phyloP scores from a whole-genome alignment of 2,888 invertebrate species.

The Eupithecia subfuscata region DNA sequence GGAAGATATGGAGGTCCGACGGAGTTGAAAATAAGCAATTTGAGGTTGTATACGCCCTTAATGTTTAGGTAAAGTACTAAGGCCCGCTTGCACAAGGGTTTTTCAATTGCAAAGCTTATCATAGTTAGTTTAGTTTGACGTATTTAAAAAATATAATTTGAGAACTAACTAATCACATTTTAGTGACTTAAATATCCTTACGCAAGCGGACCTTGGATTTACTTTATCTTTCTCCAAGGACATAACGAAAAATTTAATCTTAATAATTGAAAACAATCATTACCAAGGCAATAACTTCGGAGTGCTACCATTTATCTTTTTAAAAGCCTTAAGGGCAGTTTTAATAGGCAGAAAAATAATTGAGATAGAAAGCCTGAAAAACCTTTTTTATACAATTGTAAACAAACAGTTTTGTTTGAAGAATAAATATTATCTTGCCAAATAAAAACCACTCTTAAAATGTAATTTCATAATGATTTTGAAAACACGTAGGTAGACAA shows the following conservation, averaged over 20 bases:
- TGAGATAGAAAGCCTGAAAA: background rate
- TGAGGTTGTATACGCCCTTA: too few species aligned
- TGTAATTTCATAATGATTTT: background rate
- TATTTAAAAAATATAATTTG: too few species aligned
- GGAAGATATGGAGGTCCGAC: too few species aligned
- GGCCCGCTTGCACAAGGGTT: too few species aligned
- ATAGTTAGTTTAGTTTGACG: too few species aligned
- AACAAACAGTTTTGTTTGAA: background rate
- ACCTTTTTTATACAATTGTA: background rate
- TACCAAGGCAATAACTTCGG: constrained; percentile 6
- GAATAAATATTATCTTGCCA: background rate
- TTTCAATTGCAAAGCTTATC: too few species aligned
- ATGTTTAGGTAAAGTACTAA: too few species aligned
- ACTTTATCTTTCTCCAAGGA: background rate
- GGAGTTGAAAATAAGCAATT: too few species aligned
- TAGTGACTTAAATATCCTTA: too few species aligned
- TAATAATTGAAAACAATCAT: constrained; percentile 12
- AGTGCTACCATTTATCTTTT: constrained; percentile 58
- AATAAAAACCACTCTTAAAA: background rate
- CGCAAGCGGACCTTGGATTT: background rate
- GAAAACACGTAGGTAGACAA: background rate
- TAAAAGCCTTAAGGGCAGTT: constrained; percentile 59
- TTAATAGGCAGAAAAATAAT: constrained; percentile 45
- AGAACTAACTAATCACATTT: too few species aligned
- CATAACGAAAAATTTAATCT: background rate